Evolutionary conservation across 2,888 invertebrate genomes (phyloP).

Genomic region (Lasioglossum malachurum): DNA sequence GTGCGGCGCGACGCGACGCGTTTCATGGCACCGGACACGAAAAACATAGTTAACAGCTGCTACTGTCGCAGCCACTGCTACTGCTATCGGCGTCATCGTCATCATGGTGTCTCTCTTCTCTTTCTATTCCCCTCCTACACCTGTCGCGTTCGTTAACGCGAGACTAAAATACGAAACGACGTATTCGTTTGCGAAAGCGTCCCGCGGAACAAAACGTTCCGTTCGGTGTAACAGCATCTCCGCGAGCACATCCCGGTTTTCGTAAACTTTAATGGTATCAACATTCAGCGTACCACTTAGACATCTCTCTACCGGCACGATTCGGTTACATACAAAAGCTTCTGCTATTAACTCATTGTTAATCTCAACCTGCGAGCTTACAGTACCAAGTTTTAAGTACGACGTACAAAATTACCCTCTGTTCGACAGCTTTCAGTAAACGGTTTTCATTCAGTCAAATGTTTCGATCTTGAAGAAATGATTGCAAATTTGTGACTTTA

Average conservation of each 20-base stretch:
- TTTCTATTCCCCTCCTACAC: conserved; percentile 66
- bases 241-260: not conserved
- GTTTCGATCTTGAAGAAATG: too few species aligned
- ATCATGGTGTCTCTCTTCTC: conserved; percentile 19
- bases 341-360: too few species aligned
- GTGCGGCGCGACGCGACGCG: conserved; percentile 18
- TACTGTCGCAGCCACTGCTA: conserved; percentile 45
- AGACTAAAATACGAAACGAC: conserved; percentile 73
- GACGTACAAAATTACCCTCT: too few species aligned
- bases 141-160: conserved; percentile 81
- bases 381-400: too few species aligned
- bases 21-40: conserved; percentile 68
- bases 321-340: not conserved
- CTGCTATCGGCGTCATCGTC: conserved; percentile 40
- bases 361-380: too few species aligned
- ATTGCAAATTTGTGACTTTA: too few species aligned
- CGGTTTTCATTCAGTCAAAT: too few species aligned
- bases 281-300: not conserved
- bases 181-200: conserved; percentile 56
- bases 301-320: not conserved
- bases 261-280: not conserved
- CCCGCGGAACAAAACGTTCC: conserved; percentile 49
- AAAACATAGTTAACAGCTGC: conserved; percentile 71
- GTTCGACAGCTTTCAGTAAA: too few species aligned
- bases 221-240: conserved; percentile 18